A percentile compares a stretch with the other conserved stretches of the same genome.
Evolutionary conservation across 2,113 vertebrate genomes (phyloP).

Genomic region (Empidonax alnorum): DNA sequence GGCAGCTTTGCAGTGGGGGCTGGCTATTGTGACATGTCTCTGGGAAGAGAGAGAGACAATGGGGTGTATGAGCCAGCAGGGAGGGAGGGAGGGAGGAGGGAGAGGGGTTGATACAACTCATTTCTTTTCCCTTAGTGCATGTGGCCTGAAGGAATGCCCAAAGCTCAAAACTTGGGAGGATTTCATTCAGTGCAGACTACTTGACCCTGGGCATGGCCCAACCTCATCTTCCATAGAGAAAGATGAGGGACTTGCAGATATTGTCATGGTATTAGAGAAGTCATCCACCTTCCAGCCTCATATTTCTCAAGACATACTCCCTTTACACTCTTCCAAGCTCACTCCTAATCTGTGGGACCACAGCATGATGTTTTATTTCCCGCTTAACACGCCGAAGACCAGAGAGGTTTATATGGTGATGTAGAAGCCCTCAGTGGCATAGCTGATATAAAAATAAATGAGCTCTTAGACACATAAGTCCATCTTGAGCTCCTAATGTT

Average conservation of each 20-base stretch:
- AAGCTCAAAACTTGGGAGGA: not conserved
- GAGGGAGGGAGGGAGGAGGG: not conserved
- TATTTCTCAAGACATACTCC: not conserved
- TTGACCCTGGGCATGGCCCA: not conserved
- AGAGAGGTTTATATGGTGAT: not conserved
- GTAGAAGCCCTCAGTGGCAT: not conserved
- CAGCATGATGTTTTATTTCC: not conserved
- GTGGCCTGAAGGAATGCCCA: not conserved
- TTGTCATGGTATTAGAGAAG: not conserved
- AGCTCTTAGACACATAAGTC: not conserved
- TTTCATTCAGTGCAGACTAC: not conserved
- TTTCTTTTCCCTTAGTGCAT: not conserved
- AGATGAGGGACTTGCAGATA: not conserved
- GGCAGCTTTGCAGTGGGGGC: not conserved
- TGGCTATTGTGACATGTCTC: not conserved
- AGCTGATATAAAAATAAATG: not conserved
- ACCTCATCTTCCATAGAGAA: not conserved
- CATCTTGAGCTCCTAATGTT: not conserved
- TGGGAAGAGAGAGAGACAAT: not conserved
- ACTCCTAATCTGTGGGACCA: not conserved
- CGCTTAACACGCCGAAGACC: not conserved
- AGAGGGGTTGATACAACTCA: not conserved
- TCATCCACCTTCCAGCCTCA: not conserved
- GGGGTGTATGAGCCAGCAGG: fast-evolving
- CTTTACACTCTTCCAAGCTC: not conserved